These are phyloP conservation scores for Agrotis segetum DNA, from an alignment of 2,888 invertebrate genomes.

Conservation along the genomic window DNA sequence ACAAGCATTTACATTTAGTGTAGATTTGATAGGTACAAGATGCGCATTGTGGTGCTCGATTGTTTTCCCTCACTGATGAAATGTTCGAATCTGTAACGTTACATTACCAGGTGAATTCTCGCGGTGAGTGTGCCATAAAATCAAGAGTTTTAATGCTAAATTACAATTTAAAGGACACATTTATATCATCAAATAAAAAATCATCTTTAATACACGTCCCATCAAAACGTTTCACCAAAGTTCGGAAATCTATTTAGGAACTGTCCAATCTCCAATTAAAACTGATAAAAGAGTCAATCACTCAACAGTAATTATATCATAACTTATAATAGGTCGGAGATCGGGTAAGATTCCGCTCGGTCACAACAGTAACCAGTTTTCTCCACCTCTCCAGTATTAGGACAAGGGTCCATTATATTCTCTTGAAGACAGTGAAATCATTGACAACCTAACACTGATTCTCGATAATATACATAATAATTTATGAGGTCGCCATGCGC, in stretches of 20 bases:
- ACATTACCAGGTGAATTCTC: no score
- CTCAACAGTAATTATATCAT: conserved; percentile 5
- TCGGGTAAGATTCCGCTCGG: conserved; percentile 38
- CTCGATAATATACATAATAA: conserved; percentile 24
- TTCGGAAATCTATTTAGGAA: conserved; percentile 2
- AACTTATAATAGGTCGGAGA: conserved; percentile 31
- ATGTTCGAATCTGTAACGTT: no score
- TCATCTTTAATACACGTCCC: no score
- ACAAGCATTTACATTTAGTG: no score
- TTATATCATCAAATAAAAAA: no score
- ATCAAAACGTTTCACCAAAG: background rate
- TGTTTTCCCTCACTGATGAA: no score
- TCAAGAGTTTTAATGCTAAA: no score
- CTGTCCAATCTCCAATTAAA: background rate
- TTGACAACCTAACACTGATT: conserved; percentile 48
- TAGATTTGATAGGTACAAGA: no score
- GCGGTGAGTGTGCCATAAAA: background rate
- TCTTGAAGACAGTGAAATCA: conserved; percentile 42
- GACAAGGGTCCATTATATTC: conserved; percentile 31
- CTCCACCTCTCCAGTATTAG: conserved; percentile 21
- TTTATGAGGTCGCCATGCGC: conserved; percentile 37
- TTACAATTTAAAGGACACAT: no score
- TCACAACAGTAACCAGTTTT: conserved; percentile 38
- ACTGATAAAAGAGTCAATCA: background rate
- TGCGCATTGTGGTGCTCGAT: no score